Base-by-base conservation (phyloP, 2,888 invertebrate species). In the Leucophora obtusa region DNA sequence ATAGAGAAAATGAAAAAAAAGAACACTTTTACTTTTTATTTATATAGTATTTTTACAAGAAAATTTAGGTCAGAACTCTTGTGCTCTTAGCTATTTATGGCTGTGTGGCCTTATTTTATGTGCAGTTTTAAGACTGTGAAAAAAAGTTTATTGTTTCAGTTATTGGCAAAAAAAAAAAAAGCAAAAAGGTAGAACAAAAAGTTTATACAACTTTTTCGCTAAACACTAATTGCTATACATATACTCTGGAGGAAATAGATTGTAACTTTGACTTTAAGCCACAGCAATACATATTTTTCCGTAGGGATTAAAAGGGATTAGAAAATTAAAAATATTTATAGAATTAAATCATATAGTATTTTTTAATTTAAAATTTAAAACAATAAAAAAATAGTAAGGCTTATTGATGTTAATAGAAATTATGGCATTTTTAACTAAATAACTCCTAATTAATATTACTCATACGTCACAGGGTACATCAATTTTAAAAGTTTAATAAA, bases 71-170 rank as follows among this genome's bases (percentile, higher is more conserved):
- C 28, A 33, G 15, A 9, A 28, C 56, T 28, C 6, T 62, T 56
- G 33, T 68, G 11, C 54, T 51, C 38, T 38, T 24, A 35, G 62
- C 60, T 62, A 53, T 62, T 65, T 54, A 71, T 66, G 75, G 70
- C 68, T 68, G 35, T 51, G 70, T 62, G 62, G 71, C 75, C 74
- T 79, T 54, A 74, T 73, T 74, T 62, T 17, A 38, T 38, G 11
- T 38, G 38, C 11, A 11, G 38, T 38, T 38, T 38, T 9, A 2
- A 38, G 38, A 14, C 38, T 38, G 38, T 10, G 11, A 38, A 10
- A 38, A 38, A 38, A 38, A 14, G 38, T 38, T 14, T 11, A 56
- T 56, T 56, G 14, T 24, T 18, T 18, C 14, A 10, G n/a, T 33
- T 28, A 14, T 54, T 21, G 54, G 54, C 11, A 11, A 18, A 11